These are phyloP conservation scores for Holocentrus rufus DNA, from an alignment of 2,797 vertebrate species.

Conservation along the genomic window DNA sequence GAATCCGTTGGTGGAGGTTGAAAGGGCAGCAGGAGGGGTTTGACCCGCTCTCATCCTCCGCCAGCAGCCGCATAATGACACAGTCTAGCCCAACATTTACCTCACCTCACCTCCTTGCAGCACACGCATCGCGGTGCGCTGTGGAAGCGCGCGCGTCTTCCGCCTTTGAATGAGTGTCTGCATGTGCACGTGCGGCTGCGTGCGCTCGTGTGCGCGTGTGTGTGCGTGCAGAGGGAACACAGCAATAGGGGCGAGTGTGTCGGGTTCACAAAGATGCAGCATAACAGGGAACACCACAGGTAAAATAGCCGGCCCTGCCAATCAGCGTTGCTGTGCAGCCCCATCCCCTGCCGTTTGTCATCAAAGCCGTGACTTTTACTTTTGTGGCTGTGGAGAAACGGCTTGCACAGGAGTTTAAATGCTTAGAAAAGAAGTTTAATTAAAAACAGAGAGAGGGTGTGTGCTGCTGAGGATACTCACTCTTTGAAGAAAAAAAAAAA, in stretches of 20 bases:
- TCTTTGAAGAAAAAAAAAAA: background rate
- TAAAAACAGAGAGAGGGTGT: background rate
- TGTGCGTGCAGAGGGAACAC: background rate
- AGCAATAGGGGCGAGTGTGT: background rate
- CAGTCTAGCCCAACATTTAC: background rate
- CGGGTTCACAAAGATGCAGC: constrained; percentile 28
- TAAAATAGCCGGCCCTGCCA: constrained; percentile 49
- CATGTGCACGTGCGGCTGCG: no score
- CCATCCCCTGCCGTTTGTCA: constrained; percentile 36
- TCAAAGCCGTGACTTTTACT: constrained; percentile 43
- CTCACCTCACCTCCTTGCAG: constrained; percentile 1
- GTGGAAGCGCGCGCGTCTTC: background rate
- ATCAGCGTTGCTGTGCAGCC: constrained; percentile 16
- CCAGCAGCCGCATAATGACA: constrained; percentile 39
- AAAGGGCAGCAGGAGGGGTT: constrained; percentile 24
- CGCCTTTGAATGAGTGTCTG: constrained; percentile 21
- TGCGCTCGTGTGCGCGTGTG: background rate
- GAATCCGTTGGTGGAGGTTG: constrained; percentile 52
- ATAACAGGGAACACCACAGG: constrained; percentile 40
- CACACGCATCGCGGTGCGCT: constrained; percentile 6
- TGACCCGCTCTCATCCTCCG: constrained; percentile 40
- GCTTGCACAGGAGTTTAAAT: constrained; percentile 56
- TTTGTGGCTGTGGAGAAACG: constrained; percentile 49
- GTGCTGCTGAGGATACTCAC: no score
- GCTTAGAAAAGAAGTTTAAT: constrained; percentile 5